A percentile compares a stretch with the other conserved stretches of the same genome.
These are phyloP conservation scores for Eulemur rubriventer DNA, from an alignment of 2,797 vertebrate genomes.

Conservation along the genomic window DNA sequence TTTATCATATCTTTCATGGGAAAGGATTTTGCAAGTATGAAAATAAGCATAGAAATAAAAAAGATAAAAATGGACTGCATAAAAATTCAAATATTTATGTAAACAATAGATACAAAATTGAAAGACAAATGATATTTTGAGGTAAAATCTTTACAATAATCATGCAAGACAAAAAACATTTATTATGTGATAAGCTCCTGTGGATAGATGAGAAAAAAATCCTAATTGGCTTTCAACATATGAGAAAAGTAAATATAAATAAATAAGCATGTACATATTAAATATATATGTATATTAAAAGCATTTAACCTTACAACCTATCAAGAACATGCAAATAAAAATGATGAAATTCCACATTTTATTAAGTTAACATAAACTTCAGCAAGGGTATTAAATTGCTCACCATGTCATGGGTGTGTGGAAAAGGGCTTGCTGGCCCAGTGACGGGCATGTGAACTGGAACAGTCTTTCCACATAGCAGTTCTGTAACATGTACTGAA, in stretches of 20 bases:
- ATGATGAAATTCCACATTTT: not conserved
- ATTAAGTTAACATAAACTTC: not conserved
- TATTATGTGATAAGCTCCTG: not conserved
- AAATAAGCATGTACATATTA: not conserved
- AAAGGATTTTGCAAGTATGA: not conserved
- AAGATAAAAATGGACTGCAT: not conserved
- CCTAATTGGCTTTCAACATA: not conserved
- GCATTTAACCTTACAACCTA: not conserved
- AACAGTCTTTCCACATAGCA: not conserved
- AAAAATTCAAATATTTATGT: not conserved
- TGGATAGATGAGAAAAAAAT: not conserved
- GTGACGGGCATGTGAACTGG: not conserved
- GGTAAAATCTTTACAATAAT: slow-evolving; percentile 6
- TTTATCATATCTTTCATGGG: not conserved
- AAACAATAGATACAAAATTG: not conserved
- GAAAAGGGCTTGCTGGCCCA: not conserved
- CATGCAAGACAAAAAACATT: not conserved
- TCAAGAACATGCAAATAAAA: not conserved
- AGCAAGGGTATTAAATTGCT: not conserved
- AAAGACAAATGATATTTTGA: not conserved
- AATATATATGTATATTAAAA: not conserved
- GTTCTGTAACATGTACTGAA: not conserved
- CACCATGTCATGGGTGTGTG: not conserved
- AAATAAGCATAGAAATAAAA: not conserved
- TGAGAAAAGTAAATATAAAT: not conserved